A percentile compares a stretch with the other conserved stretches of the same genome.
These are phyloP conservation scores for Aleadryas rufinucha DNA, from an alignment of 2,113 vertebrate species.

Conservation along the genomic window DNA sequence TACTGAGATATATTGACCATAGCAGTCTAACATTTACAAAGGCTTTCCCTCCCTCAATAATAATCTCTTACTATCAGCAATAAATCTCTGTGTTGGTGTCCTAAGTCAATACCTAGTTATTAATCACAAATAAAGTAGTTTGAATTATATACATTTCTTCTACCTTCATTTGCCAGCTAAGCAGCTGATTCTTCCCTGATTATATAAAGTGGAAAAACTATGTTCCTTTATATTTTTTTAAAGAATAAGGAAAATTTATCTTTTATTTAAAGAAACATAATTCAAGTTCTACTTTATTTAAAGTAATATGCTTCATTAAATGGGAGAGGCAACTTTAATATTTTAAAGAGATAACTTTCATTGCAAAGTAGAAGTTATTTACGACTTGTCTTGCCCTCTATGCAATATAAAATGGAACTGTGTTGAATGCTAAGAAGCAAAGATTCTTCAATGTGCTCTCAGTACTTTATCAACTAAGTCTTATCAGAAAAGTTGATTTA, in stretches of 20 bases:
- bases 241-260: background rate
- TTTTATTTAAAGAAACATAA: background rate
- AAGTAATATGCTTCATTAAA: background rate
- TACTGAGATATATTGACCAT: background rate
- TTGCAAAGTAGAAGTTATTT: background rate
- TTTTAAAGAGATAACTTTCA: background rate
- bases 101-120: background rate
- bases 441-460: background rate
- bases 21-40: background rate
- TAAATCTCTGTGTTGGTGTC: background rate
- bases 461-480: background rate
- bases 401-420: background rate
- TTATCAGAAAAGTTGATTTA: background rate
- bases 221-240: background rate
- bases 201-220: background rate
- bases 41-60: background rate
- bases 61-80: background rate
- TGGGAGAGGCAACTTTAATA: background rate
- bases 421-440: background rate
- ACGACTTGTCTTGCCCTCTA: background rate
- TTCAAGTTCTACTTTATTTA: background rate
- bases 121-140: background rate
- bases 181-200: background rate
- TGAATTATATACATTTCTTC: background rate
- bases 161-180: background rate